Percentiles rank a stretch among this genome's conserved stretches.
These are phyloP conservation scores for Oscheius sp. DNA, from an alignment of 2,888 invertebrate species.

Conservation along the genomic window DNA sequence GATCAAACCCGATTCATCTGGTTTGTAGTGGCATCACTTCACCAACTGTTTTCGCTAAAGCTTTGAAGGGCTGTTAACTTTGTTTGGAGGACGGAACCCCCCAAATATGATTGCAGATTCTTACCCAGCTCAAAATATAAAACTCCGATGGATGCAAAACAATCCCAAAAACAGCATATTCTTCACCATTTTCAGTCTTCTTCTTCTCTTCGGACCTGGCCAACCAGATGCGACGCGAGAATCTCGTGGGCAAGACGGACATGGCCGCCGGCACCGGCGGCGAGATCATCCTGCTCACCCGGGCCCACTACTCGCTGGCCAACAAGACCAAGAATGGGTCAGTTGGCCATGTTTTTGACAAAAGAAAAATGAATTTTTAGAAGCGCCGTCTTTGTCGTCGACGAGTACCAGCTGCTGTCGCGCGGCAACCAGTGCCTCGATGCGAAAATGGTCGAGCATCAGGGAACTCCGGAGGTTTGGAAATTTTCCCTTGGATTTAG, in stretches of 20 bases:
- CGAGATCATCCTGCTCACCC: constrained; percentile 27
- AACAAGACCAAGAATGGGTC: constrained; percentile 22
- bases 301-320: constrained; percentile 1
- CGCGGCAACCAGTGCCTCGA: constrained; percentile 35
- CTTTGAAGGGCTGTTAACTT: too few species aligned
- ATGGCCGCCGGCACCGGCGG: constrained; percentile 11
- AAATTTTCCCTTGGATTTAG: background rate
- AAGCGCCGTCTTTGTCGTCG: constrained; percentile 38
- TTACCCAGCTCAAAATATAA: too few species aligned
- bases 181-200: constrained; percentile 25
- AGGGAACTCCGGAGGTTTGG: constrained; percentile 33
- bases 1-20: too few species aligned
- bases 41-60: too few species aligned
- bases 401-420: constrained; percentile 45
- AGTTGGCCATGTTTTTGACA: background rate
- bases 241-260: constrained; percentile 26
- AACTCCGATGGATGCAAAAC: too few species aligned
- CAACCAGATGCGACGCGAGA: constrained; percentile 9
- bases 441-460: constrained; percentile 30
- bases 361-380: constrained; percentile 18
- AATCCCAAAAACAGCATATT: background rate
- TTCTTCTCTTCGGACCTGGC: constrained; percentile 18
- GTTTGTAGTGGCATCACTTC: too few species aligned
- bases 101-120: too few species aligned
- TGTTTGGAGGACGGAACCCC: too few species aligned